Percentiles rank a stretch among this genome's conserved stretches.
Conservation (phyloP, 2,888 invertebrate species). For the Drosophila recens region DNA sequence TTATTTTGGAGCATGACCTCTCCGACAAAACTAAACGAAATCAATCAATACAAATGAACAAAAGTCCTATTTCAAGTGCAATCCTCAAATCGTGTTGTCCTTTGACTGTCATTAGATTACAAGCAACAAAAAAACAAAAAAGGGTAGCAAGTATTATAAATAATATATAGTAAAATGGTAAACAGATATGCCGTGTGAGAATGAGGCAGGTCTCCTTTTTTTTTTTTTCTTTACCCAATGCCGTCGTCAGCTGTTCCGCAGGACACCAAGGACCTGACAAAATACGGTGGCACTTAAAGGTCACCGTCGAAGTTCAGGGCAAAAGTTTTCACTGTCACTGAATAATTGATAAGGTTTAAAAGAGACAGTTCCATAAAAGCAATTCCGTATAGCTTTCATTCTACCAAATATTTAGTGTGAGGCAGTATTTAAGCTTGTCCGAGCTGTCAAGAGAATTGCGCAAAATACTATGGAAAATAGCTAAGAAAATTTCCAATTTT, state of each 20-base stretch:
- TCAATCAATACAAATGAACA: constrained; percentile 38
- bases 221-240: constrained; percentile 15
- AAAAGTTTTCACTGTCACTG: constrained; percentile 58
- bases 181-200: constrained; percentile 19
- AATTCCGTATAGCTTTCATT: constrained; percentile 6
- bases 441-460: constrained; percentile 43
- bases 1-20: constrained; percentile 8
- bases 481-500: constrained; percentile 43
- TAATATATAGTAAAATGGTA: constrained; percentile 43
- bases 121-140: constrained; percentile 6
- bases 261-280: constrained; percentile 40
- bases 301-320: constrained; percentile 70
- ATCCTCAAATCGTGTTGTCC: constrained; percentile 26
- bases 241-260: constrained; percentile 52
- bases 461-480: constrained; percentile 37
- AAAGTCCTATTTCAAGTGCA: constrained; percentile 30
- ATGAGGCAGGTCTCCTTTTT: neutral
- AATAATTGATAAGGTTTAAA: constrained; percentile 72
- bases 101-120: constrained; percentile 26
- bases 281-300: constrained; percentile 51
- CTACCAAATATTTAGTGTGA: constrained; percentile 1
- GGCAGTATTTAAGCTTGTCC: constrained; percentile 5
- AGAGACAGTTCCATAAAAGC: constrained; percentile 32
- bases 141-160: constrained; percentile 46
- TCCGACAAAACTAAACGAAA: constrained; percentile 10